Evolutionary conservation across 2,888 invertebrate genomes (phyloP), one percentile per base, ranked within the genome.

Genomic region (Myopa testacea): DNA sequence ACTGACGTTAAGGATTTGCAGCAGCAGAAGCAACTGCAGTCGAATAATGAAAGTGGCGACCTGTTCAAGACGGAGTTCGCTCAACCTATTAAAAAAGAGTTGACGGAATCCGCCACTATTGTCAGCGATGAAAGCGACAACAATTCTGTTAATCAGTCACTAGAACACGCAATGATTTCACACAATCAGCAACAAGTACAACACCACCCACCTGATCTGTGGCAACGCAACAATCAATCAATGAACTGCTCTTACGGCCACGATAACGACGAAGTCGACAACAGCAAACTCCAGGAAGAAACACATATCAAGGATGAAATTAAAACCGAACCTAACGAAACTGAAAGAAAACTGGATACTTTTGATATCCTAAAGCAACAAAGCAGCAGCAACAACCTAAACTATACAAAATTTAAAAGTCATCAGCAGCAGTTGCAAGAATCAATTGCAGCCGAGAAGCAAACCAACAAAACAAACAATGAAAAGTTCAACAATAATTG

Each of bases 351-450:
- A 62, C 82, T 87, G n/a, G 88, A 87, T 71, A 85, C 83, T 40
- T 87, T 87, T 80, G 87, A 87, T 82, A 65, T 87, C 71, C 80
- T 87, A 0, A 87, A 87, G 76, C 85, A 87, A 70, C 86, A 84
- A 60, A 83, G 81, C 5, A 83, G 82, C 76, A 82, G 82, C 5
- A 6, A 72, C 58, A 79, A 75, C 76, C 68, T 81, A 78, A 40
- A 70, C 78, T 78, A 70, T 14, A 45, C 3, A 19, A 76, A 81
- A 74, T 45, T 34, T 62, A 74, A 14, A 60, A 38, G 71, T 10
- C 45, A 14, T 45, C 70, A 58, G 12, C 68, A 60, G 2, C 78
- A 34, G 8, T 65, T 26, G 26, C 71, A 38, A 14, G n/a, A 65
- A 37, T 16, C 60, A 16, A 14, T 38, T 34, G 16, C 63, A 26